Conservation (phyloP, 2,797 vertebrate genomes). For the Falco concolor region DNA sequence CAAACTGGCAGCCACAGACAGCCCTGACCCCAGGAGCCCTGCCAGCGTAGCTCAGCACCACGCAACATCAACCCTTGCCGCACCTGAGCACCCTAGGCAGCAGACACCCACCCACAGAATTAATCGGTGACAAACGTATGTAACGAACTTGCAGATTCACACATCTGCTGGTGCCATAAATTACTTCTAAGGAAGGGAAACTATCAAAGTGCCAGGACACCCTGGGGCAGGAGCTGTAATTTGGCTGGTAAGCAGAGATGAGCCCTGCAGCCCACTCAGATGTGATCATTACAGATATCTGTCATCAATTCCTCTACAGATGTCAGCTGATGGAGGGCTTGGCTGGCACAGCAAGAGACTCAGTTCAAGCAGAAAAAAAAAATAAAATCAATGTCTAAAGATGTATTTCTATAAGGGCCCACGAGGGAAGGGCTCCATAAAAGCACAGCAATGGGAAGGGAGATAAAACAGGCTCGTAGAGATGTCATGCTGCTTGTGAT, state of each 20-base stretch:
- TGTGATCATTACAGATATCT: not conserved
- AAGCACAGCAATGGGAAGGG: not conserved
- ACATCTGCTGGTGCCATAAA: not conserved
- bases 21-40: accelerated
- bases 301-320: not conserved
- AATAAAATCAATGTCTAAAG: not conserved
- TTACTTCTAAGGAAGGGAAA: not conserved
- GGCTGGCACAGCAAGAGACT: not conserved
- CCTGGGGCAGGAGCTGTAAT: not conserved
- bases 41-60: not conserved
- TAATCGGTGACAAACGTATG: accelerated
- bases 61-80: not conserved
- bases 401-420: not conserved
- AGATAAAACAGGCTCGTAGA: not conserved
- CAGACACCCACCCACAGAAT: not conserved
- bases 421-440: not conserved
- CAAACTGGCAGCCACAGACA: accelerated
- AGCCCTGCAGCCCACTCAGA: not conserved
- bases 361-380: not conserved
- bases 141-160: not conserved
- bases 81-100: too few species aligned
- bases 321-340: not conserved
- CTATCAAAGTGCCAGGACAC: accelerated
- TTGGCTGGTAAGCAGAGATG: not conserved
- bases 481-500: accelerated